Base-by-base conservation (phyloP, 2,888 invertebrate species). In the Drosophila meridiana region DNA sequence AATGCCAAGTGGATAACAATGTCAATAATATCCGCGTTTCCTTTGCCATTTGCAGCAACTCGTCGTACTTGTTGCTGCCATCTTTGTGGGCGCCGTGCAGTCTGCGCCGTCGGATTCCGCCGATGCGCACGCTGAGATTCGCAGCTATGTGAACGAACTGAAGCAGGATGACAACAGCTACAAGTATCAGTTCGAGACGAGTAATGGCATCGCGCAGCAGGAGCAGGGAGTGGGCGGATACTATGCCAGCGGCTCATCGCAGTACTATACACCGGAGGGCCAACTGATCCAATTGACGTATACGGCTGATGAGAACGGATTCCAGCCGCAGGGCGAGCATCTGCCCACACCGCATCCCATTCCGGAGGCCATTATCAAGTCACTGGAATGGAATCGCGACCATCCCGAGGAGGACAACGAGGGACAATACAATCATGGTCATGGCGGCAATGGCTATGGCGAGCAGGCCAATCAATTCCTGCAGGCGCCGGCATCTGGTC, bases 231-330 rank as follows among this genome's bases (percentile, higher is more conserved):
- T 82, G 8, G 91, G 95, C 74, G 94, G 94, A 89, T 94, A 94
- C 85, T 82, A 90, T 30, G 94, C 94, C 26, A 92, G 94, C 67
- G 95, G 95, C 45, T 90, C 92, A 26, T 94, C 92, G 90, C 83
- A 92, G 45, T 94, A 94, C 93, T 94, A 94, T 59, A 92, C 93
- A 40, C 94, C 94, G 11, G 94, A 94, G 20, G 95, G 95, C n/a
- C 73, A 87, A 28, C 75, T 76, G 1, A 90, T 93, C 87, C 69
- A 82, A 20, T 38, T 94, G 50, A 85, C 84, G 32, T 95, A 94
- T 93, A 78, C 91, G 26, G 95, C 95, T 78, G 91, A 95, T 91
- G 94, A 94, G 85, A 93, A 94, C 81, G 95, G 95, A 66, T 95
- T 93, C 94, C 93, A 93, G 32, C 92, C 94, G n/a, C 82, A 91